Percentiles rank a stretch among this genome's conserved stretches.
Conservation (phyloP, 2,888 invertebrate species). For the Caenorhabditis japonica region DNA sequence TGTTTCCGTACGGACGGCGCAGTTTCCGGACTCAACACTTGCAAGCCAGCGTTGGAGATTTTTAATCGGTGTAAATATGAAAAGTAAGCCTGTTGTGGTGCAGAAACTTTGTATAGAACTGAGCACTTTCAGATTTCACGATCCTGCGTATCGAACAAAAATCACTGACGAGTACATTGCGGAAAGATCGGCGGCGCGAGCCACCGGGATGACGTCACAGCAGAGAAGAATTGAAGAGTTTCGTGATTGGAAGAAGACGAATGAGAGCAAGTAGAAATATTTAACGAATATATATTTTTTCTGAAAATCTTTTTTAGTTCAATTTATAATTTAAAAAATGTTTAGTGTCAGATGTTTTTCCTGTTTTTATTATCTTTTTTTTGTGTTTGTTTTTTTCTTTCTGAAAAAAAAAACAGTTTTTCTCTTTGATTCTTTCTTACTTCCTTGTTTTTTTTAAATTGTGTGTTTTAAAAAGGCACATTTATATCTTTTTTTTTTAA, state of each 20-base stretch:
- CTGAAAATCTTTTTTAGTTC: too few relatives aligned
- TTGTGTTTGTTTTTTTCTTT: too few relatives aligned
- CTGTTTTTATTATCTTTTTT: too few relatives aligned
- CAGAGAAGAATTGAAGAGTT: slow-evolving; percentile 71
- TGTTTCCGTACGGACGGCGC: slow-evolving; percentile 72
- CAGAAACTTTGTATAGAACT: not conserved
- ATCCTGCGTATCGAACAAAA: slow-evolving; percentile 68
- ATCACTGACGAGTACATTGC: slow-evolving; percentile 72
- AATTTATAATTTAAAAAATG: too few relatives aligned
- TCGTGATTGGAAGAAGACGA: slow-evolving; percentile 70
- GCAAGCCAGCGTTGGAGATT: slow-evolving; percentile 66
- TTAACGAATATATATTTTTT: too few relatives aligned
- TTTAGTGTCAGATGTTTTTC: too few relatives aligned
- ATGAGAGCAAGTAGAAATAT: slow-evolving; percentile 23
- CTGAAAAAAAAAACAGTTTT: too few relatives aligned
- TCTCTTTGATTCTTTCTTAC: too few relatives aligned
- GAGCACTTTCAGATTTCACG: slow-evolving; percentile 69
- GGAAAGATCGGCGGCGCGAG: slow-evolving; percentile 60
- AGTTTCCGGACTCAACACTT: slow-evolving; percentile 66
- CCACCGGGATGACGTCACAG: slow-evolving; percentile 65
- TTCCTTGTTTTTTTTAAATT: not conserved
- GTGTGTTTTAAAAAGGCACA: too few relatives aligned
- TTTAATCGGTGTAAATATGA: slow-evolving; percentile 74
- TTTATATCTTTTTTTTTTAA: not conserved
- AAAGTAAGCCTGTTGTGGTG: slow-evolving; percentile 56